Base-by-base conservation (phyloP, 2,113 vertebrate genomes). In the Hiodon tergisus region DNA sequence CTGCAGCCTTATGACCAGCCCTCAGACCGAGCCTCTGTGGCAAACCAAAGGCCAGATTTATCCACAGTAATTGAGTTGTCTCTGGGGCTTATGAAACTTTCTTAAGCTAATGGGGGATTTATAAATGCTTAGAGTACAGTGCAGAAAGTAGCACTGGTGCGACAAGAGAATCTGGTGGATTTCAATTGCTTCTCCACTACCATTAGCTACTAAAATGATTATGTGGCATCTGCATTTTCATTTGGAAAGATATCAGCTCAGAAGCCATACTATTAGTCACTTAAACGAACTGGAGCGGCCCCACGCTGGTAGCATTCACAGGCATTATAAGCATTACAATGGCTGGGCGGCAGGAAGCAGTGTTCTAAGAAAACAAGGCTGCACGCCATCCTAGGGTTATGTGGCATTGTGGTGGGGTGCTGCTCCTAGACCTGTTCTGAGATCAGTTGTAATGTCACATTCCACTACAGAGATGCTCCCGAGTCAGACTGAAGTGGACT, bases 21-120 rank as follows among this genome's bases (percentile, higher is more conserved):
- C 31, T 31, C 31, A 31, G 31, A 31, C 31, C 31, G 31, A 31
- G 31, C 1, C 31, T 31, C 31, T 2, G 31, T 31, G 31, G 31
- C 10, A 54, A 65, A 59, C 70, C 63, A 66, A 67, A 79, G 66
- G 16, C 52, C 52, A 72, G 74, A 80, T 76, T 80, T 79, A 55
- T 55, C 7, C 57, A 14, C 31, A 59, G 75, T 10, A 74, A 76
- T 82, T 75, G 77, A 47, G 65, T 47, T 55, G 58, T 66, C 57
- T 51, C 48, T 61, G 48, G 67, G 58, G 70, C 76, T 73, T 76
- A 67, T 48, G 60, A 70, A 66, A 62, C 71, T 52, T 62, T 62
- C 55, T 16, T 47, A 51, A 7, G 61, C 72, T 76, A 71, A 78
- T 50, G 52, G 50, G 16, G 51, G 67, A 69, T 67, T 77, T 62